Conservation (phyloP, 2,797 vertebrate genomes). For the Semaprochilodus insignis region DNA sequence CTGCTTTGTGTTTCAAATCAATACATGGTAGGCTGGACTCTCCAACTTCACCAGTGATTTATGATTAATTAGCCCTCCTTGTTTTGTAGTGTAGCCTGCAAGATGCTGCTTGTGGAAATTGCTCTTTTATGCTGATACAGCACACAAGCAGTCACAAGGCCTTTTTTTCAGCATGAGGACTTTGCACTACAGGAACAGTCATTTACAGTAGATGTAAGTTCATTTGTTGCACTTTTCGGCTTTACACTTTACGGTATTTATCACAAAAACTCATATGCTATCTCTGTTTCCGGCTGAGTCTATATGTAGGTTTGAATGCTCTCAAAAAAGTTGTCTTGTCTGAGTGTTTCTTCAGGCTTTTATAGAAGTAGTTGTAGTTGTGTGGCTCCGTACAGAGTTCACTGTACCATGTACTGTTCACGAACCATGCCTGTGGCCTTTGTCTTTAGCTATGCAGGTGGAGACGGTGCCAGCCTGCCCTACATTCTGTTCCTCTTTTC, state of each 20-base stretch:
- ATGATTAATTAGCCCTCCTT: background rate
- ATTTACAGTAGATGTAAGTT: background rate
- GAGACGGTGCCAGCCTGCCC: constrained; percentile 29
- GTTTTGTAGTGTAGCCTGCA: background rate
- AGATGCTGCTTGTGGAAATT: background rate
- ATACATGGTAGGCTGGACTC: background rate
- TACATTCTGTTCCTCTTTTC: constrained; percentile 20
- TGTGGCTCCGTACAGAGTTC: constrained; percentile 35
- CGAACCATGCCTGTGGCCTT: constrained; percentile 32
- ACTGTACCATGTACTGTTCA: too few relatives aligned
- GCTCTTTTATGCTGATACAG: background rate
- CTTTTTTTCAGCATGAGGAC: background rate
- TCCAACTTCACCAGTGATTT: background rate
- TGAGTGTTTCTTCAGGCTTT: background rate
- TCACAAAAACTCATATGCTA: background rate
- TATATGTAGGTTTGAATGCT: too few relatives aligned
- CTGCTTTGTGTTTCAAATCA: background rate
- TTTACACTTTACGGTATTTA: background rate
- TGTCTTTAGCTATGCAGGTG: constrained; percentile 41
- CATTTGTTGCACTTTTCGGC: background rate
- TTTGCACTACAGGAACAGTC: background rate
- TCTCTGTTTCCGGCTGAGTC: too few relatives aligned
- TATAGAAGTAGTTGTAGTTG: constrained; percentile 17
- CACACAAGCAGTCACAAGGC: background rate
- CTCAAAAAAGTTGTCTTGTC: background rate